Percentiles rank a stretch among this genome's conserved stretches.
Conservation (phyloP, 2,797 vertebrate species). For the Myotis pilosus region DNA sequence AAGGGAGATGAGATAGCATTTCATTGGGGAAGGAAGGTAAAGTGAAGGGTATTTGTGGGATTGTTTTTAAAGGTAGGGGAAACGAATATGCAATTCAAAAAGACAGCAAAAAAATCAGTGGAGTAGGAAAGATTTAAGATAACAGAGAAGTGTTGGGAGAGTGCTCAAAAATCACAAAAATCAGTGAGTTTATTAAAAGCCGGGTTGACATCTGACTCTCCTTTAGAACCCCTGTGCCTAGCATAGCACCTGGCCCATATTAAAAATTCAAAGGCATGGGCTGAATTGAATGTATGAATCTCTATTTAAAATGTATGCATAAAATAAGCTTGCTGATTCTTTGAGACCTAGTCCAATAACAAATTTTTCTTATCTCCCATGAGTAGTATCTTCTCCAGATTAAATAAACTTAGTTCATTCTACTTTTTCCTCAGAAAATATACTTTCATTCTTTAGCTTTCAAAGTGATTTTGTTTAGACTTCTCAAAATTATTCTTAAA, state of each 20-base stretch:
- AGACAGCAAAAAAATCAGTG: neutral
- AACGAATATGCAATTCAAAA: constrained; percentile 6
- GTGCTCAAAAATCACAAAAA: neutral
- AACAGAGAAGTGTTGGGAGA: neutral
- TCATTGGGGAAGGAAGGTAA: neutral
- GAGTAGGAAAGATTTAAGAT: neutral
- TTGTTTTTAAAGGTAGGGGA: neutral
- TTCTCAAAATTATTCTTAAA: constrained; percentile 34
- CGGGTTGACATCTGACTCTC: neutral
- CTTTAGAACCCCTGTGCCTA: neutral
- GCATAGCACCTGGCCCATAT: neutral
- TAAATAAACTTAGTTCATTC: neutral
- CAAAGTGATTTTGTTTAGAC: constrained; percentile 37
- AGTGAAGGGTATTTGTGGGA: neutral
- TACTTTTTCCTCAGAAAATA: constrained; percentile 9
- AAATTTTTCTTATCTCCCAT: neutral
- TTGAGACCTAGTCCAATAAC: neutral
- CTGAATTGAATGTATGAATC: constrained; percentile 7
- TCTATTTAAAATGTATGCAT: neutral
- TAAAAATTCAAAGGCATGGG: constrained; percentile 40
- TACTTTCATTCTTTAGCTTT: constrained; percentile 40
- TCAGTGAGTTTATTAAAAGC: constrained; percentile 51
- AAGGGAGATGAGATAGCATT: neutral
- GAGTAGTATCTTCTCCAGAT: neutral
- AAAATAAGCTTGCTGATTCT: neutral